Evolutionary conservation across 2,888 invertebrate genomes (phyloP), one percentile per base, ranked within the genome.

Genomic region (Tortricodes alternella): DNA sequence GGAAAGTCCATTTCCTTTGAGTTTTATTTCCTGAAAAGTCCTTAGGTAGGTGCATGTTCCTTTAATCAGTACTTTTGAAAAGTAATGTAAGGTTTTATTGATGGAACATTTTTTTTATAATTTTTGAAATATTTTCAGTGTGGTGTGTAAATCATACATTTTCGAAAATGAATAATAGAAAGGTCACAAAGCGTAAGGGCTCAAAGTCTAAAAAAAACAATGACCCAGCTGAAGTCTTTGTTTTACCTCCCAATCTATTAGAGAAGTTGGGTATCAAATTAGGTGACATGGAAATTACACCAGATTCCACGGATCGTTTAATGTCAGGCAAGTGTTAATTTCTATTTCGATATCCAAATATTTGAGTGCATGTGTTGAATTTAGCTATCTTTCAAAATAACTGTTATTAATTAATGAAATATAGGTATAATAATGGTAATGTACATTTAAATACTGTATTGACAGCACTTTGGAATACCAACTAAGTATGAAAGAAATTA

Each of bases 241-340:
- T 91, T 32, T 66, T 91, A 34, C 76, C 90, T 58, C 91, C 91
- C 49, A 78, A 88, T 62, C 63, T 90, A 39, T 74, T 91, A 53
- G 78, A 88, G 69, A 78, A 89, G 66, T 75, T 91, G 69, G 91
- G 91, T 15, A 87, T 91, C 39, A 71, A 80, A 68, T 73, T 88
- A 59, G 74, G 65, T 51, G 73, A 65, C 46, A 65, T 77, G 61
- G 63, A 61, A 39, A 57, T 48, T 52, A 50, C 15, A 60, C 57
- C 60, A 55, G 62, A 63, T 39, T 46, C 57, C 23, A 35, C 43
- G 53, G 29, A 53, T 39, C 53, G 56, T 56, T 53, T 55, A 58
- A 18, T 18, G 8, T 39, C 58, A 46, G 58, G 52, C 52, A 52
- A 51, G 58, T 52, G 16, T 34, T 23, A 32, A 29, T 29, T 13